phyloP scores from a whole-genome alignment of 2,888 invertebrate species.

The Chloroclysta siterata region DNA sequence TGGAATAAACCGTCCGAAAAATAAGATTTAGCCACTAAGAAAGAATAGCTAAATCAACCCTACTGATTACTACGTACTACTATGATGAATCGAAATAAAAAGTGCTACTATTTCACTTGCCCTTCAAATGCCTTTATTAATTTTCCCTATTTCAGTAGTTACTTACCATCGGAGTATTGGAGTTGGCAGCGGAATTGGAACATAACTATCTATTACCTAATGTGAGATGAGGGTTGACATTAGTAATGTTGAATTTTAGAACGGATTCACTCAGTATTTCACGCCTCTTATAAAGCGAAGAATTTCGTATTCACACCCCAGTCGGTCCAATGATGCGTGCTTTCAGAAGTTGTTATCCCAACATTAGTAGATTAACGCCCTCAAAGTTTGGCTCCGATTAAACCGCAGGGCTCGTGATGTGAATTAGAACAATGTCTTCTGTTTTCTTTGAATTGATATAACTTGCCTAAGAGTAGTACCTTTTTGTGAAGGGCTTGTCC shows the following conservation, averaged over 20 bases:
- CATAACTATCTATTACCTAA: background rate
- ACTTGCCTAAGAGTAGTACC: background rate
- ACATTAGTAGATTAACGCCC: constrained; percentile 67
- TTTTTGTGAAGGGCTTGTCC: too few relatives aligned
- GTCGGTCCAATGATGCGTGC: constrained; percentile 23
- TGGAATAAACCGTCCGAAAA: constrained; percentile 22
- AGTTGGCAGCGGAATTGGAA: background rate
- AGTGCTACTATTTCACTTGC: background rate
- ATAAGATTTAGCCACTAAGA: constrained; percentile 11
- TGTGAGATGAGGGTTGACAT: background rate
- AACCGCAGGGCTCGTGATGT: constrained; percentile 61
- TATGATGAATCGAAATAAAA: background rate
- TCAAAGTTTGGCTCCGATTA: constrained; percentile 65
- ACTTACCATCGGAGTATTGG: background rate
- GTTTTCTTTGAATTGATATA: constrained; percentile 30
- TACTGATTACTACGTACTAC: too few relatives aligned
- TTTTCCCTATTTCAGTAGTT: background rate
- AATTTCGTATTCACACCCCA: constrained; percentile 20
- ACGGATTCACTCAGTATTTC: background rate
- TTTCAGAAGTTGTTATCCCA: constrained; percentile 40
- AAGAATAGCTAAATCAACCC: background rate
- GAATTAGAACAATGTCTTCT: constrained; percentile 53
- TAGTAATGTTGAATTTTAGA: background rate
- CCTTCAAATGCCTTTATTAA: background rate
- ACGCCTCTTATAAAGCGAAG: background rate